Percentiles rank a stretch among this genome's conserved stretches.
These are phyloP conservation scores for Escarpia spicata DNA, from an alignment of 2,888 invertebrate species.

Conservation along the genomic window DNA sequence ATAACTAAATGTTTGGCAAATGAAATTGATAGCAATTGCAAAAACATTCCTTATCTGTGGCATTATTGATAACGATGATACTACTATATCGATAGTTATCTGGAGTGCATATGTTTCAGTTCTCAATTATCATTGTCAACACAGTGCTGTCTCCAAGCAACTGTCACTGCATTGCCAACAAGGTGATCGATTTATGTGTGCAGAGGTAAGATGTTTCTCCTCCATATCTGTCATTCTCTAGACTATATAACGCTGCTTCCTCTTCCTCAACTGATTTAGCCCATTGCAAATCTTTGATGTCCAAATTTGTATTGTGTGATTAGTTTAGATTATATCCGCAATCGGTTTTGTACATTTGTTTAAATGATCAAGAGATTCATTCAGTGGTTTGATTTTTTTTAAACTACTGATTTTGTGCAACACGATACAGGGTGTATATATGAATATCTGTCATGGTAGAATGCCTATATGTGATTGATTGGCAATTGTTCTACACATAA, in stretches of 20 bases:
- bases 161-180: constrained; percentile 46
- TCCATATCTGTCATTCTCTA: neutral
- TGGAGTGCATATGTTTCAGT: constrained; percentile 38
- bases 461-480: neutral
- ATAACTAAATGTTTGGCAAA: neutral
- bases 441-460: neutral
- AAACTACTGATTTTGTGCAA: neutral
- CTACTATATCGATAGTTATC: neutral
- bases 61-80: neutral
- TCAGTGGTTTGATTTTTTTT: neutral
- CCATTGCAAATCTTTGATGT: no score
- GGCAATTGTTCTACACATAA: neutral
- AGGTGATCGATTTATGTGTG: constrained; percentile 43
- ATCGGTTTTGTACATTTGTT: no score
- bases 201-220: constrained; percentile 40
- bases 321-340: no score
- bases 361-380: neutral
- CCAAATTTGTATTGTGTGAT: no score
- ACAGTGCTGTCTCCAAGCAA: constrained; percentile 40
- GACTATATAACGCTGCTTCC: neutral
- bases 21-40: neutral
- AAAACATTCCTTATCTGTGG: neutral
- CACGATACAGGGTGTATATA: neutral
- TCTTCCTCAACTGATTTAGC: no score
- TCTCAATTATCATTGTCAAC: constrained; percentile 45